These are phyloP conservation scores for Zygothrica quintamaculata DNA, from an alignment of 2,888 invertebrate species.

Conservation along the genomic window DNA sequence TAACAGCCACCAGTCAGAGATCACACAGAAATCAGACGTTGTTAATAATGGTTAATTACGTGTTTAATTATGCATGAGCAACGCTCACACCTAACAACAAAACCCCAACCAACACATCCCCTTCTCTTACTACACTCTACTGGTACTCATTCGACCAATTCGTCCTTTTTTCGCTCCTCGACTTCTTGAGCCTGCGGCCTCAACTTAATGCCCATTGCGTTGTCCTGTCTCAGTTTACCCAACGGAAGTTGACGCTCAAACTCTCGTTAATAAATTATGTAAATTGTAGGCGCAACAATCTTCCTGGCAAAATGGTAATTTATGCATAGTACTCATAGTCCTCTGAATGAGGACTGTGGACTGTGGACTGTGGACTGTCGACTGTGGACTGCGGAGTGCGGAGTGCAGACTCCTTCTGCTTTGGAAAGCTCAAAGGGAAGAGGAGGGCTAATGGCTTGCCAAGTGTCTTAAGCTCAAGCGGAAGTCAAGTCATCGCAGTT, in stretches of 20 bases:
- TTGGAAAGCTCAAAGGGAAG: constrained; percentile 1
- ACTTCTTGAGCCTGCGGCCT: constrained; percentile 26
- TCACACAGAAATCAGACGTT: constrained; percentile 73
- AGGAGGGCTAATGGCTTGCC: constrained; percentile 44
- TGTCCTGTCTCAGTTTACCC: constrained; percentile 37
- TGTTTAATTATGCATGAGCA: constrained; percentile 78
- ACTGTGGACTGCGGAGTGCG: too few relatives aligned
- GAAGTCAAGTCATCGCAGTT: constrained; percentile 64
- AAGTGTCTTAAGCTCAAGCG: constrained; percentile 65
- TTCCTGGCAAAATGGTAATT: constrained; percentile 55
- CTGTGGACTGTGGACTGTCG: too few relatives aligned
- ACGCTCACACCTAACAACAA: constrained; percentile 33
- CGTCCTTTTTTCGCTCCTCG: constrained; percentile 14
- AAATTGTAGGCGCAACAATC: constrained; percentile 76
- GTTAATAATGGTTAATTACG: constrained; percentile 80
- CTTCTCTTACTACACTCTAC: too few relatives aligned
- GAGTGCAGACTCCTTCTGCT: too few relatives aligned
- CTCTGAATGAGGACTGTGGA: background rate
- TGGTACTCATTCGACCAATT: background rate
- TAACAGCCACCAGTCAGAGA: constrained; percentile 51
- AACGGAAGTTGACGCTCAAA: constrained; percentile 75
- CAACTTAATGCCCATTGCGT: constrained; percentile 22
- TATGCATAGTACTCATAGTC: constrained; percentile 43
- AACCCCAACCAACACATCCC: background rate
- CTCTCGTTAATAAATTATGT: constrained; percentile 77